Conservation (phyloP, 2,888 invertebrate genomes). For the Rotaria socialis region DNA sequence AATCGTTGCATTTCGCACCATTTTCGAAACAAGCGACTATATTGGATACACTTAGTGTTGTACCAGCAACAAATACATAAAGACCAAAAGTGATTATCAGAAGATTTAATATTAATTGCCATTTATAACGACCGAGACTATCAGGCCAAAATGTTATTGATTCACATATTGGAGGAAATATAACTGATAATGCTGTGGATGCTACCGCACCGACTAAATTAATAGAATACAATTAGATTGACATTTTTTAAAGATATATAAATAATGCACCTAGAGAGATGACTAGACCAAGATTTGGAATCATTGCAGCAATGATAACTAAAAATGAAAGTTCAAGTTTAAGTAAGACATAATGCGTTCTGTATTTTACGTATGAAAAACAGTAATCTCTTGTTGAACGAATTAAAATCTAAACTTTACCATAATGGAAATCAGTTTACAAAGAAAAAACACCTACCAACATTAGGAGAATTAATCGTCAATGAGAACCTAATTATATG, state of each 20-base stretch:
- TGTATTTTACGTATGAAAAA: too few species aligned
- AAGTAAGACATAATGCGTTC: too few species aligned
- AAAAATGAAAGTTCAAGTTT: slow-evolving; percentile 47
- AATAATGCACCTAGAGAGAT: slow-evolving; percentile 51
- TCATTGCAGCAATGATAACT: slow-evolving; percentile 47
- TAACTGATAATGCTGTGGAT: slow-evolving; percentile 56
- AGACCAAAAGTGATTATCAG: slow-evolving; percentile 38
- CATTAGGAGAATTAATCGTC: too few species aligned
- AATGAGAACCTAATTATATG: too few species aligned
- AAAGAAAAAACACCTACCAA: too few species aligned
- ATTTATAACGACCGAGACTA: slow-evolving; percentile 5
- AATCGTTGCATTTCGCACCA: not conserved
- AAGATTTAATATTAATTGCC: slow-evolving; percentile 36
- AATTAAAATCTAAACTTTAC: too few species aligned
- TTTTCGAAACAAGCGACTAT: not conserved
- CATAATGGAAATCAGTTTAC: too few species aligned
- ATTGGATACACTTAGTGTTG: slow-evolving; percentile 38
- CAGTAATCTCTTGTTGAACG: too few species aligned
- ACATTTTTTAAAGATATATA: not conserved
- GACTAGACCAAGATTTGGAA: slow-evolving; percentile 57
- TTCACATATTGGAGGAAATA: slow-evolving; percentile 57
- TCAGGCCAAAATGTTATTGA: slow-evolving; percentile 50
- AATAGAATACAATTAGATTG: slow-evolving; percentile 48
- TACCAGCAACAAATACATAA: slow-evolving; percentile 44
- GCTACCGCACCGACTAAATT: slow-evolving; percentile 57